phyloP scores from a whole-genome alignment of 2,797 vertebrate genomes.

The Acestrorhynchus altus region DNA sequence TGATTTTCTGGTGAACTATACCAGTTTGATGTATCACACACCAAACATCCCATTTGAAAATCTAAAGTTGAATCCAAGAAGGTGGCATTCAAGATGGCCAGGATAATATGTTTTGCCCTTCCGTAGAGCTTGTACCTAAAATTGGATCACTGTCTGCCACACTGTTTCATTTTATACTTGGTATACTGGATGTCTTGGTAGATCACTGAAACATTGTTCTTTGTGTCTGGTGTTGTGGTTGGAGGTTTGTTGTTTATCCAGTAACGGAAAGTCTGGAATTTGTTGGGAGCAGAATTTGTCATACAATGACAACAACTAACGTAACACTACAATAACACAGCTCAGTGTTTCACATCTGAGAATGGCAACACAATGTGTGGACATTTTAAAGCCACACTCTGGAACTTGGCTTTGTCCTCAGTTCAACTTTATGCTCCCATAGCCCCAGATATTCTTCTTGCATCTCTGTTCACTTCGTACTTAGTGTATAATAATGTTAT shows the following conservation, averaged over 20 bases:
- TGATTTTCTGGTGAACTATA: too few species aligned
- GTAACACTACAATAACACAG: background rate
- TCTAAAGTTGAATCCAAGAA: too few species aligned
- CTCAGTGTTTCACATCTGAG: background rate
- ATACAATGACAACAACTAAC: background rate
- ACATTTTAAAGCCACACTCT: background rate
- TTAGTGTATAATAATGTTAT: background rate
- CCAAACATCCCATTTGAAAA: too few species aligned
- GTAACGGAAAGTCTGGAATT: background rate
- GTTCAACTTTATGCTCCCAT: background rate
- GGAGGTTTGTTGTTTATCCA: background rate
- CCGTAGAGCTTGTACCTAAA: too few species aligned
- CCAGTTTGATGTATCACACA: too few species aligned
- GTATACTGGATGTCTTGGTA: too few species aligned
- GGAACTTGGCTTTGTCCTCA: background rate
- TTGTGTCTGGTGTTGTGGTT: background rate
- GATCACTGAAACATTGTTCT: background rate
- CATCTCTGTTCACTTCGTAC: conserved; percentile 13
- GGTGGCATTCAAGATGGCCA: too few species aligned
- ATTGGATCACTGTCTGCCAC: too few species aligned
- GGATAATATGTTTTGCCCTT: too few species aligned
- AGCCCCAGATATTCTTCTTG: background rate
- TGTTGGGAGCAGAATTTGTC: background rate
- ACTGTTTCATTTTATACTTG: too few species aligned
- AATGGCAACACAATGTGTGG: background rate